Evolutionary conservation across 2,888 invertebrate genomes (phyloP).

Genomic region (Rhogogaster chlorosoma): DNA sequence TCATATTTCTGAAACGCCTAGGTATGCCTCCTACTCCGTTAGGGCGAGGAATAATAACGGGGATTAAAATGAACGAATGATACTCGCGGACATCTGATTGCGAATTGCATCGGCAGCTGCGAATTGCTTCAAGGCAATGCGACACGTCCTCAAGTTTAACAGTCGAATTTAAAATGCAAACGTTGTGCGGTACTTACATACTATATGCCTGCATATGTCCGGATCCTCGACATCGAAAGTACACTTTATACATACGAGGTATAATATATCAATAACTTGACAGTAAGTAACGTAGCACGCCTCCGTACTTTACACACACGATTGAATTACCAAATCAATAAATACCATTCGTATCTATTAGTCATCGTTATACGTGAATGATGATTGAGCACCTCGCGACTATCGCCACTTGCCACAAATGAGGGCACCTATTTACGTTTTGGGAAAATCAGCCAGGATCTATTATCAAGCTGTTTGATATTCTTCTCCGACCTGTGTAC

Average conservation of each 20-base stretch:
- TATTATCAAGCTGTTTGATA: neutral
- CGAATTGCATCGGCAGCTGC: neutral
- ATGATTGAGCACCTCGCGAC: constrained; percentile 24
- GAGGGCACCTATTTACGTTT: neutral
- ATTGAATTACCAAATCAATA: constrained; percentile 38
- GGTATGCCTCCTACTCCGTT: too few relatives aligned
- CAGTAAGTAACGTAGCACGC: constrained; percentile 22
- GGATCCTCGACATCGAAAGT: neutral
- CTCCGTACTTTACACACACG: constrained; percentile 2
- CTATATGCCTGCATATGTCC: neutral
- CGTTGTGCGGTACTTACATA: neutral
- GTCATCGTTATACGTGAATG: constrained; percentile 17
- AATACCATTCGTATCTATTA: constrained; percentile 31
- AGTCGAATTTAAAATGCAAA: neutral
- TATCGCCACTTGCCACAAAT: neutral
- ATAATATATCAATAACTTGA: constrained; percentile 11
- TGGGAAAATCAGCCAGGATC: neutral
- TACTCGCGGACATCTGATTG: neutral
- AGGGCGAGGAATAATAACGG: neutral
- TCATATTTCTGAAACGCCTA: neutral
- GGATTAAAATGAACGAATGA: neutral
- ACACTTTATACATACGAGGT: neutral
- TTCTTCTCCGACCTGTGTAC: neutral
- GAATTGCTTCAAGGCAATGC: neutral
- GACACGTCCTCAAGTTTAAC: neutral